Percentiles rank a stretch among this genome's conserved stretches.
phyloP scores from a whole-genome alignment of 2,113 vertebrate species.

The Meles meles region DNA sequence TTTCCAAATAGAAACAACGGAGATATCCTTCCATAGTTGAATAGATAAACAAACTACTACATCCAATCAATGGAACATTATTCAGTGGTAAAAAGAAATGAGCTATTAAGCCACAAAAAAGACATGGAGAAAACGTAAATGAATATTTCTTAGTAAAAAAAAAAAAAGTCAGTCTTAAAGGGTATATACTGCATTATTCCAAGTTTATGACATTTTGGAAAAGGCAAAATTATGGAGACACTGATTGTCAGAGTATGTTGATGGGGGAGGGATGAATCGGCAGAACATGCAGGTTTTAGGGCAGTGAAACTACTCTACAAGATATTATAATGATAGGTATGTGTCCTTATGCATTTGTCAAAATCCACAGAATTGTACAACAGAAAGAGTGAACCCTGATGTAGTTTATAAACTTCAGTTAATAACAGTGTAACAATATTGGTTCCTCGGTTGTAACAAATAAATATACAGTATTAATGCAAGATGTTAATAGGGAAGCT shows the following conservation, averaged over 20 bases:
- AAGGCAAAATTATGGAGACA: neutral
- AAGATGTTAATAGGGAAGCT: neutral
- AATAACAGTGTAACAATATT: neutral
- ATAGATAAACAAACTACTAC: neutral
- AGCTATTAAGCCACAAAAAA: neutral
- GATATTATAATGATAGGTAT: too few relatives aligned
- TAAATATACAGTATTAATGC: neutral
- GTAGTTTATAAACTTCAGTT: neutral
- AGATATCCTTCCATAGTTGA: neutral
- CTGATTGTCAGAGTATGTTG: neutral
- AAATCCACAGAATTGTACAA: neutral
- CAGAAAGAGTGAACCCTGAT: neutral
- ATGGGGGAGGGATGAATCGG: accelerated
- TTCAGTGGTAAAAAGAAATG: neutral
- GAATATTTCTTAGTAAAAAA: neutral
- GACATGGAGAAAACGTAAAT: neutral
- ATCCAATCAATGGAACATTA: neutral
- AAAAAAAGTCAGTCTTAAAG: neutral
- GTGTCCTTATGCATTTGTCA: neutral
- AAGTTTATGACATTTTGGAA: neutral
- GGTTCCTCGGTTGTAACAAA: neutral
- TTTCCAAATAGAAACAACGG: neutral
- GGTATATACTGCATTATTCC: neutral
- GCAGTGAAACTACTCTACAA: neutral
- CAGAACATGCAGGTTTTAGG: neutral